Percentiles rank a stretch among this genome's conserved stretches.
Evolutionary conservation across 2,888 invertebrate genomes (phyloP).

Genomic region (Melieria picta): DNA sequence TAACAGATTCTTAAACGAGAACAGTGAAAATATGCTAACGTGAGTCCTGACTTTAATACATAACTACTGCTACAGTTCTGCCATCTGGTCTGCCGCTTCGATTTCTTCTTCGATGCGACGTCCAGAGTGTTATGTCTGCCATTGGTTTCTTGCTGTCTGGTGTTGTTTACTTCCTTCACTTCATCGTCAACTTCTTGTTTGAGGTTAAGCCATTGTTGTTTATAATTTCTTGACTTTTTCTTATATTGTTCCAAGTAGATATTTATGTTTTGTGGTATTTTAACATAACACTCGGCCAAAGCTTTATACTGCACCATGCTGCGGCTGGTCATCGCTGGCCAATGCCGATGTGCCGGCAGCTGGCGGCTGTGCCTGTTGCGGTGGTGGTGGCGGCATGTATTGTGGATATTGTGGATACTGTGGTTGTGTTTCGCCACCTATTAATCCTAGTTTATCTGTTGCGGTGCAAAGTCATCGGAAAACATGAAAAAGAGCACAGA

Average conservation of each 20-base stretch:
- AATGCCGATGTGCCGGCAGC: slow-evolving; percentile 67
- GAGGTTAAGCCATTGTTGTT: slow-evolving; percentile 17
- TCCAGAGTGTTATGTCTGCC: not conserved
- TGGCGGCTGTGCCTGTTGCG: slow-evolving; percentile 68
- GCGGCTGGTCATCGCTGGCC: slow-evolving; percentile 50
- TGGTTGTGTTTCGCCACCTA: slow-evolving; percentile 62
- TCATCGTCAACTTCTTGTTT: not conserved
- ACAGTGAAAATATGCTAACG: no score
- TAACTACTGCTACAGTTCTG: no score
- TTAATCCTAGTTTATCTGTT: slow-evolving; percentile 63
- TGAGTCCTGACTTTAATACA: no score
- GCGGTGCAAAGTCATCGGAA: not conserved
- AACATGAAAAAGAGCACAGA: not conserved
- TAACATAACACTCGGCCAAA: slow-evolving; percentile 43
- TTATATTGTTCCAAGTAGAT: slow-evolving; percentile 3
- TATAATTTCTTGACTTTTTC: slow-evolving; percentile 20
- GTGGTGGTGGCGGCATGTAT: slow-evolving; percentile 66
- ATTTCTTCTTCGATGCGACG: not conserved
- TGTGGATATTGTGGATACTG: slow-evolving; percentile 66
- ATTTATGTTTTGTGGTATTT: slow-evolving; percentile 34
- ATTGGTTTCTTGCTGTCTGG: not conserved
- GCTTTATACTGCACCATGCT: slow-evolving; percentile 48
- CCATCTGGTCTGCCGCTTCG: no score
- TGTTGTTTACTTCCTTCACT: slow-evolving; percentile 1
- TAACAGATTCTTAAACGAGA: no score